Conservation (phyloP, 2,113 vertebrate species). For the Lophius piscatorius region DNA sequence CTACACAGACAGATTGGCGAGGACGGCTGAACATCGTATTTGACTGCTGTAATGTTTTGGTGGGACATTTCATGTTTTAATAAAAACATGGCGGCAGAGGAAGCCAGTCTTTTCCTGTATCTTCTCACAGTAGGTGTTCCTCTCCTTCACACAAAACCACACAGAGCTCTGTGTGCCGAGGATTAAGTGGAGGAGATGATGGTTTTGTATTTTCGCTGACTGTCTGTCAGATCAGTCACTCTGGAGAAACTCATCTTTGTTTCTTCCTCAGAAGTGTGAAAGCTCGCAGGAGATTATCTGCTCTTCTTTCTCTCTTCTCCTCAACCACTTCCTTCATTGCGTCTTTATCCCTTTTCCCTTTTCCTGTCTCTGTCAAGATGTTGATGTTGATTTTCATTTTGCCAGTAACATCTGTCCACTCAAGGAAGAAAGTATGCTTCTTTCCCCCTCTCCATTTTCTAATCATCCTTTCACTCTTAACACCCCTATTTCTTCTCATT, state of each 20-base stretch:
- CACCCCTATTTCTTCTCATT: constrained; percentile 8
- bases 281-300: constrained; percentile 57
- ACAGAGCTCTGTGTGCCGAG: constrained; percentile 4
- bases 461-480: not conserved
- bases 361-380: constrained; percentile 1
- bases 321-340: constrained; percentile 14
- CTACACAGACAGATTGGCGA: too few species aligned
- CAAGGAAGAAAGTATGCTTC: too few species aligned
- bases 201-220: constrained; percentile 36
- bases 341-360: constrained; percentile 33
- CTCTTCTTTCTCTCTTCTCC: constrained; percentile 43
- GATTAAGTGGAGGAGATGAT: constrained; percentile 35
- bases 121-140: too few species aligned
- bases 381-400: not conserved
- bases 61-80: too few species aligned
- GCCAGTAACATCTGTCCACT: too few species aligned
- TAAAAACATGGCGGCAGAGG: too few species aligned
- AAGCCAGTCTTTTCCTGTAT: too few species aligned
- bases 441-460: too few species aligned
- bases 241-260: constrained; percentile 9
- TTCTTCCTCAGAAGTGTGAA: constrained; percentile 35
- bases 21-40: too few species aligned
- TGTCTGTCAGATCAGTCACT: constrained; percentile 30
- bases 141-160: too few species aligned
- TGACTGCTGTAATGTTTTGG: too few species aligned